A percentile compares a stretch with the other conserved stretches of the same genome.
Evolutionary conservation across 2,888 invertebrate genomes (phyloP).

Genomic region (Macropis europaea): DNA sequence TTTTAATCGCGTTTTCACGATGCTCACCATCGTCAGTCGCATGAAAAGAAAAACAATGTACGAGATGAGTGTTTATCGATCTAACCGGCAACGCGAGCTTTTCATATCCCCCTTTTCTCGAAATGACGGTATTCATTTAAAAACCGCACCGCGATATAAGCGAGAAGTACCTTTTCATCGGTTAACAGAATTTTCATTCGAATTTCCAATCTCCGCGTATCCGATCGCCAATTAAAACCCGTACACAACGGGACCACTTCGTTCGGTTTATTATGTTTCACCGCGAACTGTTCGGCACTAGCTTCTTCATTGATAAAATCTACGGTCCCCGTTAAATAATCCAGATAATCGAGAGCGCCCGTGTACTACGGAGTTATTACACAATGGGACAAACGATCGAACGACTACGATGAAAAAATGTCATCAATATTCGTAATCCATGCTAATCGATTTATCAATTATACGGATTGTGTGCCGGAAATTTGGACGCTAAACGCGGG

Average conservation of each 20-base stretch:
- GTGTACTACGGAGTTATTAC: no score
- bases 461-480: no score
- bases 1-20: no score
- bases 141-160: slow-evolving; percentile 14
- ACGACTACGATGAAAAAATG: no score
- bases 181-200: slow-evolving; percentile 17
- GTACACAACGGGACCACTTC: background rate
- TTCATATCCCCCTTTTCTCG: background rate
- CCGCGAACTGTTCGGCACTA: background rate
- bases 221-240: slow-evolving; percentile 23
- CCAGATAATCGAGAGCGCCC: no score
- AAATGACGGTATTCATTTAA: background rate
- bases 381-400: no score
- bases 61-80: slow-evolving; percentile 7
- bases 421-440: no score
- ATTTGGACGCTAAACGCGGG: no score
- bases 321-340: no score
- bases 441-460: no score
- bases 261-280: background rate
- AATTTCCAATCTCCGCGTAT: slow-evolving; percentile 6
- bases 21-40: no score
- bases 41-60: background rate
- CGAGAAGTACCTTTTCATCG: slow-evolving; percentile 27
- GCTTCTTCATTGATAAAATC: background rate
- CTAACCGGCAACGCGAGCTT: background rate